Evolutionary conservation across 2,113 vertebrate genomes (phyloP).

Genomic region (Triplophysa tibetana): DNA sequence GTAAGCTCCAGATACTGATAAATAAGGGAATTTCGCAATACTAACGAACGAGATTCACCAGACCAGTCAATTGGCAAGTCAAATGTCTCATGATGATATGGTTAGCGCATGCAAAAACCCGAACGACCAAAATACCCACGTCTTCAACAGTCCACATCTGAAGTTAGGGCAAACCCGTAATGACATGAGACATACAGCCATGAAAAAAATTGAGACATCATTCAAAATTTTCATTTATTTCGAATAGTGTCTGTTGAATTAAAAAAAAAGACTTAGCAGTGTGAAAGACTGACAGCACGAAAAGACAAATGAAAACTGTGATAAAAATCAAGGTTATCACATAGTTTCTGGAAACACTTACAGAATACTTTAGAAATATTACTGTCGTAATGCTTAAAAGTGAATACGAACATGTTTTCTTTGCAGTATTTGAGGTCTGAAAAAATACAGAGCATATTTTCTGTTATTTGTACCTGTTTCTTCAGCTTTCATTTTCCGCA

Average conservation of each 20-base stretch:
- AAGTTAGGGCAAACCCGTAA: neutral
- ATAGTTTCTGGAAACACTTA: too few relatives aligned
- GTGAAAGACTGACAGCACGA: too few relatives aligned
- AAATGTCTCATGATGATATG: conserved; percentile 32
- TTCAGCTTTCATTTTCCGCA: too few relatives aligned
- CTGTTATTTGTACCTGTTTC: too few relatives aligned
- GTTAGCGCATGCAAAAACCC: conserved; percentile 33
- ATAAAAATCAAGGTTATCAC: too few relatives aligned
- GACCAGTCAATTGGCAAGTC: conserved; percentile 35
- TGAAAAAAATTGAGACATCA: neutral
- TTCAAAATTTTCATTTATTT: neutral
- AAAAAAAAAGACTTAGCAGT: too few relatives aligned
- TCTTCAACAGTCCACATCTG: neutral
- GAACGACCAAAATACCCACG: neutral
- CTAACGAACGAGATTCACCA: conserved; percentile 19
- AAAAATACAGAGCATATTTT: too few relatives aligned
- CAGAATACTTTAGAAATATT: too few relatives aligned
- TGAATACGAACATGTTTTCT: too few relatives aligned
- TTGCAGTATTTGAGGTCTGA: too few relatives aligned
- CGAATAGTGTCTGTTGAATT: neutral
- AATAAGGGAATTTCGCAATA: neutral
- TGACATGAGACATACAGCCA: neutral
- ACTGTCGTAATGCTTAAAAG: too few relatives aligned
- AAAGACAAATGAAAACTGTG: too few relatives aligned
- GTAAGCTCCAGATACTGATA: neutral